Conservation (phyloP, 2,888 invertebrate species). For the Nipponacmea schrenckii region DNA sequence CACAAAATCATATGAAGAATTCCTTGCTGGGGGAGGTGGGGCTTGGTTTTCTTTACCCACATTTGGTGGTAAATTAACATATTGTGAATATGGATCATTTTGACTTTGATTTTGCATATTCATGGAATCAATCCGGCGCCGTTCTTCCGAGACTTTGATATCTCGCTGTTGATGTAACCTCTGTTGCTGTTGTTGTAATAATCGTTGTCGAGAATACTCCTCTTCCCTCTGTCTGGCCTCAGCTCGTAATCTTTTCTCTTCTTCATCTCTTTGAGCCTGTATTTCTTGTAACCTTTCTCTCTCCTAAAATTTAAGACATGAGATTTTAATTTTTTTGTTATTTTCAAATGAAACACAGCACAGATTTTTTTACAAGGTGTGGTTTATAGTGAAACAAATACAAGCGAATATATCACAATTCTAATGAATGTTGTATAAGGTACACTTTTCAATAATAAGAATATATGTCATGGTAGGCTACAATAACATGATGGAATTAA, state of each 20-base stretch:
- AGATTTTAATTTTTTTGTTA: neutral
- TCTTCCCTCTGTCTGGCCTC: slow-evolving; percentile 68
- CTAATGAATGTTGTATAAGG: too few species aligned
- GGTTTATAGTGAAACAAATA: too few species aligned
- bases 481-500: too few species aligned
- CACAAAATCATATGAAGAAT: slow-evolving; percentile 77
- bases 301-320: slow-evolving; percentile 49
- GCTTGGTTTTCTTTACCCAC: slow-evolving; percentile 28
- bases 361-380: too few species aligned
- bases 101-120: slow-evolving; percentile 24
- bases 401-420: too few species aligned
- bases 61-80: slow-evolving; percentile 49
- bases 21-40: slow-evolving; percentile 82
- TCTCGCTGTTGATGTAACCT: slow-evolving; percentile 49
- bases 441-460: too few species aligned
- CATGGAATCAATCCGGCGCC: slow-evolving; percentile 46
- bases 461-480: too few species aligned
- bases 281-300: slow-evolving; percentile 60
- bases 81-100: slow-evolving; percentile 38
- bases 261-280: slow-evolving; percentile 69
- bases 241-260: slow-evolving; percentile 67
- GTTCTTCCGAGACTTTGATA: slow-evolving; percentile 49
- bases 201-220: slow-evolving; percentile 48
- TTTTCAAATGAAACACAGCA: too few species aligned
- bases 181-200: slow-evolving; percentile 43